Evolutionary conservation across 2,797 vertebrate species (phyloP).

Genomic region (Pantherophis alleghaniensis): DNA sequence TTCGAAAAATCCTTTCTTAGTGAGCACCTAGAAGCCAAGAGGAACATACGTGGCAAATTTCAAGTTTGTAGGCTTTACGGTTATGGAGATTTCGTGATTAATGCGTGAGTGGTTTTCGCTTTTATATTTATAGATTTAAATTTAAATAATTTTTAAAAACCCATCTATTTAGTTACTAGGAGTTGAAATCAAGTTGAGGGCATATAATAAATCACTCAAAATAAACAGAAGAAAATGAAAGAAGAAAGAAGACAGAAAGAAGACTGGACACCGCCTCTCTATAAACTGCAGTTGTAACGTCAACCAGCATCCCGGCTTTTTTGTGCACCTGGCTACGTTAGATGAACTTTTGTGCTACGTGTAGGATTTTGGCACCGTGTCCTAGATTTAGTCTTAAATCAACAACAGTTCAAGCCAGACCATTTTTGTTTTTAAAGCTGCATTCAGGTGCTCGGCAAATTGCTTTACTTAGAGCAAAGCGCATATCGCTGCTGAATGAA

Average conservation of each 20-base stretch:
- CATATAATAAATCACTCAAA: not conserved
- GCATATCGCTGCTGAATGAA: not conserved
- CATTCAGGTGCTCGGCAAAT: constrained; percentile 44
- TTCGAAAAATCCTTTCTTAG: too few relatives aligned
- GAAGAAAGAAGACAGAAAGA: not conserved
- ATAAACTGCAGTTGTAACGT: constrained; percentile 33
- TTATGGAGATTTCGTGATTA: too few relatives aligned
- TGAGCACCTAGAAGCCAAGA: too few relatives aligned
- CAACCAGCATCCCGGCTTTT: constrained; percentile 45
- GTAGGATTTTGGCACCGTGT: constrained; percentile 64
- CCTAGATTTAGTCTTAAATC: constrained; percentile 58
- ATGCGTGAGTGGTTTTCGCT: too few relatives aligned
- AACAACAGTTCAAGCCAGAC: constrained; percentile 63
- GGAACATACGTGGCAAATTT: too few relatives aligned
- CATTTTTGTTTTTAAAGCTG: constrained; percentile 53
- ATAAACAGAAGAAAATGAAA: not conserved
- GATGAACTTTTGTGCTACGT: constrained; percentile 55
- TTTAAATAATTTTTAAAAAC: not conserved
- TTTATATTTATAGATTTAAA: too few relatives aligned
- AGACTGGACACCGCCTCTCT: constrained; percentile 29
- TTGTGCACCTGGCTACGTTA: constrained; percentile 28
- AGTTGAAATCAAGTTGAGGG: not conserved
- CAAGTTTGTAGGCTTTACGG: too few relatives aligned
- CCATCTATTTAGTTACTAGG: not conserved
- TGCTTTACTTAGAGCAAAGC: constrained; percentile 34